Evolutionary conservation across 2,888 invertebrate species (phyloP), one percentile per base, ranked within the genome.

Genomic region (Thymelicus lineola): DNA sequence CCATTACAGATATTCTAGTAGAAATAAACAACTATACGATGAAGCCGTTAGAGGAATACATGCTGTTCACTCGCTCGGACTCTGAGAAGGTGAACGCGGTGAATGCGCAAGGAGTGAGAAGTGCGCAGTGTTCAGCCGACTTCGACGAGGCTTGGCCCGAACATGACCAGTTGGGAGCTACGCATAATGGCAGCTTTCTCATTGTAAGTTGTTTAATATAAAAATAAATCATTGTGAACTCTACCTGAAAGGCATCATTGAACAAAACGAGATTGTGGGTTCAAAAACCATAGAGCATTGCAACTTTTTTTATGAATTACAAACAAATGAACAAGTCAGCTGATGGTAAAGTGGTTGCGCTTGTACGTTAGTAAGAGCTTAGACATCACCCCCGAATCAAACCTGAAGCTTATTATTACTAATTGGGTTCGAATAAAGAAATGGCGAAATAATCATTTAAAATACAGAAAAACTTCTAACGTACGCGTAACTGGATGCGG

Each of bases 1-100:
- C 36, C 6, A 71, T 72, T 15, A 73, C 87, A 98, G 98, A 98
- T 86, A 97, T 98, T 60, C 96, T 97, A 75, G 96, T 98, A 72
- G 96, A 97, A 89, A 96, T 98, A 72, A 97, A 98, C 83, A 96
- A 96, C 72, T 95, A 96, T 75, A 93, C 94, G 70, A 97, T 98
- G 97, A 97, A 97, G 80, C 98, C 98, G 0, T 87, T 98, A 61
- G 98, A 98, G 86, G 98, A 98, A 81, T 98, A 98, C 86, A 98
- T 98, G 97, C 89, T 97, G n/a, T 98, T 97, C 85, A 97, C 97
- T 5, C 97, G 97, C 78, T 96, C 96, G 14, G 97, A 96, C 67
- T 96, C 97, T 28, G 97, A 97, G 83, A 97, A 97, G 76, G 97
- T 98, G 28, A 96, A 97, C 71, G 97, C 97, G n/a, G 97, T 97